A percentile compares a stretch with the other conserved stretches of the same genome.
Evolutionary conservation across 2,888 invertebrate genomes (phyloP).

Genomic region (Morpho helenor): DNA sequence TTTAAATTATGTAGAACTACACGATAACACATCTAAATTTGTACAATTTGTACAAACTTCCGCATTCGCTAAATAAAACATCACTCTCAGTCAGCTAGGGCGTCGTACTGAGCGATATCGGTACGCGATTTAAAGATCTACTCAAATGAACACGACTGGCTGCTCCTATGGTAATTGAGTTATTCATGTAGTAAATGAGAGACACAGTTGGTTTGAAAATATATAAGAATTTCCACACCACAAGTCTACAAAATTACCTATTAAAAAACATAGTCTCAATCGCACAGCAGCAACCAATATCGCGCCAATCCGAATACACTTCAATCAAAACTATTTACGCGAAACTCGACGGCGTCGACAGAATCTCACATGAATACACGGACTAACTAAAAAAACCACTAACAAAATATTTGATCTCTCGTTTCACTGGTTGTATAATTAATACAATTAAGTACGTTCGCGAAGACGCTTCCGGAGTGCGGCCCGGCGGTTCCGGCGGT

Average conservation of each 20-base stretch:
- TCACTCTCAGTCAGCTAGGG: constrained; percentile 57
- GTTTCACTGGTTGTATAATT: constrained; percentile 36
- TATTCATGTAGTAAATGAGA: too few relatives aligned
- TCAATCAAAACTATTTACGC: constrained; percentile 33
- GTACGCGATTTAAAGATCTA: constrained; percentile 31
- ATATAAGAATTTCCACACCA: too few relatives aligned
- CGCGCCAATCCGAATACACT: constrained; percentile 18
- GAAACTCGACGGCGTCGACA: constrained; percentile 30
- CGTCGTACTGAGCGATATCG: constrained; percentile 42
- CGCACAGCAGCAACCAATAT: not conserved
- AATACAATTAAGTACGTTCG: constrained; percentile 42
- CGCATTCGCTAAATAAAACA: constrained; percentile 51
- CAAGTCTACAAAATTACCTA: too few relatives aligned
- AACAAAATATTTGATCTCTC: constrained; percentile 46
- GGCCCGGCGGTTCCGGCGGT: not conserved
- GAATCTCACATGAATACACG: constrained; percentile 51
- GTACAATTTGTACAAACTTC: constrained; percentile 73
- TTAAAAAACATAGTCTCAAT: too few relatives aligned
- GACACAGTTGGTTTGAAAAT: too few relatives aligned
- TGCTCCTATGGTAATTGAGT: too few relatives aligned
- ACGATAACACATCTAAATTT: constrained; percentile 65
- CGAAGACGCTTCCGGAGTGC: constrained; percentile 14
- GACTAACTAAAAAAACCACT: constrained; percentile 47
- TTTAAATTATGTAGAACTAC: constrained; percentile 67
- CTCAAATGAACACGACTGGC: not conserved